Conservation (phyloP, 2,113 vertebrate genomes). For the Stigmatopora argus region DNA sequence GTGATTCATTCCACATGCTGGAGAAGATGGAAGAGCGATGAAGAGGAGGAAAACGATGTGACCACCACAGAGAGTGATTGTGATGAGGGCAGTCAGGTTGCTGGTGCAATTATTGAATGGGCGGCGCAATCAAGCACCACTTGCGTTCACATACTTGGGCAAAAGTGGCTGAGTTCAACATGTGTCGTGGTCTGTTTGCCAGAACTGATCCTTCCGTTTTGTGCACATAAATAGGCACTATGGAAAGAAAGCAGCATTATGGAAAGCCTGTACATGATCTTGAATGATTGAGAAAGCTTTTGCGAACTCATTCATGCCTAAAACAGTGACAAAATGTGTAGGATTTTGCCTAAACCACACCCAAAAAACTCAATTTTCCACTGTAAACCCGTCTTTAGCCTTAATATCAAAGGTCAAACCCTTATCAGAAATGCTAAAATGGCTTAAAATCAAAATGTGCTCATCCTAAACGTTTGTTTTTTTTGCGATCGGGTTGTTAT, state of each 20-base stretch:
- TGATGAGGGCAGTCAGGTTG: slow-evolving; percentile 49
- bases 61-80: slow-evolving; percentile 41
- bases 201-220: neutral
- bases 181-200: slow-evolving; percentile 4
- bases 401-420: neutral
- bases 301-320: neutral
- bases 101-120: slow-evolving; percentile 43
- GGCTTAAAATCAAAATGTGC: too few relatives aligned
- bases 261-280: neutral
- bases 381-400: neutral
- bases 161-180: slow-evolving; percentile 34
- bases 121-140: slow-evolving; percentile 32
- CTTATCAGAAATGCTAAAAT: neutral
- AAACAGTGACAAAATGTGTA: too few relatives aligned
- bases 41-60: slow-evolving; percentile 24
- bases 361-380: neutral
- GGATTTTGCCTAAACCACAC: too few relatives aligned
- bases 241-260: neutral
- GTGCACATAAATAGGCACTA: neutral
- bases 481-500: too few relatives aligned
- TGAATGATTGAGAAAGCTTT: neutral
- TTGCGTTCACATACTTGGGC: slow-evolving; percentile 26
- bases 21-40: slow-evolving; percentile 7
- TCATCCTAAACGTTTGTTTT: too few relatives aligned
- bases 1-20: slow-evolving; percentile 42